Conservation (phyloP, 2,113 vertebrate genomes). For the Petrocephalus zakoni region DNA sequence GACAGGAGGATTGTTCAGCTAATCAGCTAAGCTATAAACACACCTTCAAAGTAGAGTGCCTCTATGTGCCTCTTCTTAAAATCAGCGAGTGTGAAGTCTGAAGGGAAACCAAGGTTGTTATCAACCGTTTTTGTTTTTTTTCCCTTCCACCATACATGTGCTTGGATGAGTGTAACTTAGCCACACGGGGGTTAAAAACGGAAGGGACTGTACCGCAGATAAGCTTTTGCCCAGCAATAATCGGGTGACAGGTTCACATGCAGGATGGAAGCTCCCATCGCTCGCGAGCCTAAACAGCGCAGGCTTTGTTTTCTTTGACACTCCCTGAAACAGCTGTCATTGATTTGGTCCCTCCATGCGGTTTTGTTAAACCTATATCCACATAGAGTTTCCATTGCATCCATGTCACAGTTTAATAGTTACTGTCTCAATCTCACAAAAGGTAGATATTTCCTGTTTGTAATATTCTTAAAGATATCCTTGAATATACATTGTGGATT, state of each 20-base stretch:
- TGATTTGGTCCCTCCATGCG: background rate
- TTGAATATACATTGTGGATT: background rate
- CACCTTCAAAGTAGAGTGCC: background rate
- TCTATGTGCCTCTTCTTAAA: background rate
- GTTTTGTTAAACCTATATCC: background rate
- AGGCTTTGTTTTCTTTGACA: background rate
- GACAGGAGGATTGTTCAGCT: background rate
- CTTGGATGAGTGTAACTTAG: background rate
- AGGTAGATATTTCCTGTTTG: background rate
- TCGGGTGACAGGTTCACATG: background rate
- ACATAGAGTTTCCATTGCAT: background rate
- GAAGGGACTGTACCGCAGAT: background rate
- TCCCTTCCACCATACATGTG: background rate
- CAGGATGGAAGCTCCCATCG: background rate
- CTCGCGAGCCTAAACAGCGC: background rate
- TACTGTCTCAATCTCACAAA: background rate
- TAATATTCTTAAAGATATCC: background rate
- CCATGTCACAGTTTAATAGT: background rate
- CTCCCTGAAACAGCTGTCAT: background rate
- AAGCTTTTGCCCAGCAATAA: background rate
- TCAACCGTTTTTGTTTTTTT: background rate
- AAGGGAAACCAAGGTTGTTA: background rate
- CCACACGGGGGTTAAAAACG: background rate
- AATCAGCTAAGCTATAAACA: background rate
- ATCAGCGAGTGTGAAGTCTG: background rate